A percentile compares a stretch with the other conserved stretches of the same genome.
Conservation (phyloP, 2,888 invertebrate genomes). For the Xestoiulus laeticollis region DNA sequence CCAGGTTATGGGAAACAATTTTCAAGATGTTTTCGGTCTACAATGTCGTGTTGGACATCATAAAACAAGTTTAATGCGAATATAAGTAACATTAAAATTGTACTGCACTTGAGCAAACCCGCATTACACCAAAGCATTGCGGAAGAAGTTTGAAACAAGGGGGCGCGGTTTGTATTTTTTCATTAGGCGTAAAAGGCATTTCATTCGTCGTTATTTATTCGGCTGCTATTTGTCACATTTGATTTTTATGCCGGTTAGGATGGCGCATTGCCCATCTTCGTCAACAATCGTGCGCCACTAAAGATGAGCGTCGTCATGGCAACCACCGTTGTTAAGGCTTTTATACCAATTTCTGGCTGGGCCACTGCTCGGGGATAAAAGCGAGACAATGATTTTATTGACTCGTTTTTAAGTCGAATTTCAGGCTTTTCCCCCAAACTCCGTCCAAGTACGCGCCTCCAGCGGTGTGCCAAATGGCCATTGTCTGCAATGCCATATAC, state of each 20-base stretch:
- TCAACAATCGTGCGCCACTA: constrained; percentile 14
- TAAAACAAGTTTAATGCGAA: no score
- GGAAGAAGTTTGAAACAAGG: background rate
- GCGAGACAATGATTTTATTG: constrained; percentile 26
- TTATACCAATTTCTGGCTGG: constrained; percentile 18
- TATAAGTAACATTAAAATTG: no score
- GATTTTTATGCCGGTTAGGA: constrained; percentile 26
- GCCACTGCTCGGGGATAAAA: constrained; percentile 26
- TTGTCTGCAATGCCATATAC: no score
- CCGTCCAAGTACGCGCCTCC: background rate
- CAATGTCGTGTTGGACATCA: no score
- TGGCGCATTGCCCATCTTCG: constrained; percentile 26
- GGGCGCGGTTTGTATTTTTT: background rate
- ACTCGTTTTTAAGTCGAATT: constrained; percentile 26
- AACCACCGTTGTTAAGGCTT: constrained; percentile 26
- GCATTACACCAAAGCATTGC: background rate
- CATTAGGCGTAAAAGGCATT: background rate
- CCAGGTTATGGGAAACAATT: no score
- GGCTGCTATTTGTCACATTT: constrained; percentile 26
- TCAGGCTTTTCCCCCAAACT: background rate
- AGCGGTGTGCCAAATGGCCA: constrained; percentile 14
- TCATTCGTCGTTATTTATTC: constrained; percentile 26
- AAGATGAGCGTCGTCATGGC: constrained; percentile 18
- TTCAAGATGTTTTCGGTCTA: no score
- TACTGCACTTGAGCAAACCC: background rate